Conservation (phyloP, 2,888 invertebrate species). For the Belgica antarctica region DNA sequence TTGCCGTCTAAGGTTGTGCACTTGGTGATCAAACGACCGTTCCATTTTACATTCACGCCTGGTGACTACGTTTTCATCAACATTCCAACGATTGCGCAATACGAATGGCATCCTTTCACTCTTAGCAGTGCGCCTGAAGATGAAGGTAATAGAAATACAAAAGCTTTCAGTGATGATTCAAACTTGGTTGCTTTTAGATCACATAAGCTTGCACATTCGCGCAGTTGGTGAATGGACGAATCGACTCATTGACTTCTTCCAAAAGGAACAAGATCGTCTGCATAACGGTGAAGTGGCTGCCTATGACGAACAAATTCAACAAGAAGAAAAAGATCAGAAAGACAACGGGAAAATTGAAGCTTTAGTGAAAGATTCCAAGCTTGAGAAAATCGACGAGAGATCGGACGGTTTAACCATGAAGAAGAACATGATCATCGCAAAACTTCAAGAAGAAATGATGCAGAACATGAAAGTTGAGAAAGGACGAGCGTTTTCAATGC, state of each 20-base stretch:
- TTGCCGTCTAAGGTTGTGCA: constrained; percentile 89
- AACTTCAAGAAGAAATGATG: constrained; percentile 61
- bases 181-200: constrained; percentile 57
- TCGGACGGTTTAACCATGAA: constrained; percentile 50
- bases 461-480: constrained; percentile 56
- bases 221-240: constrained; percentile 95
- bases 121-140: constrained; percentile 94
- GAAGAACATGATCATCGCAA: constrained; percentile 50
- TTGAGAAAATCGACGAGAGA: constrained; percentile 49
- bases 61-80: constrained; percentile 94
- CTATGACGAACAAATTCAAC: constrained; percentile 48
- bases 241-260: constrained; percentile 79
- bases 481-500: constrained; percentile 82
- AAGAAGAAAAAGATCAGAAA: constrained; percentile 29
- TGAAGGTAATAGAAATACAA: constrained; percentile 57
- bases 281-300: constrained; percentile 64
- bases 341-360: constrained; percentile 41
- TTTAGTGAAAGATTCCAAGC: constrained; percentile 46
- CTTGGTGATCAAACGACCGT: constrained; percentile 81
- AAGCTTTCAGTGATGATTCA: neutral
- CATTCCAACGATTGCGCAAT: constrained; percentile 84
- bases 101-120: constrained; percentile 97
- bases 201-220: constrained; percentile 90
- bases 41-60: constrained; percentile 82
- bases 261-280: constrained; percentile 72